These are phyloP conservation scores for Cephus pulcher DNA, from an alignment of 2,888 invertebrate genomes.

Conservation along the genomic window DNA sequence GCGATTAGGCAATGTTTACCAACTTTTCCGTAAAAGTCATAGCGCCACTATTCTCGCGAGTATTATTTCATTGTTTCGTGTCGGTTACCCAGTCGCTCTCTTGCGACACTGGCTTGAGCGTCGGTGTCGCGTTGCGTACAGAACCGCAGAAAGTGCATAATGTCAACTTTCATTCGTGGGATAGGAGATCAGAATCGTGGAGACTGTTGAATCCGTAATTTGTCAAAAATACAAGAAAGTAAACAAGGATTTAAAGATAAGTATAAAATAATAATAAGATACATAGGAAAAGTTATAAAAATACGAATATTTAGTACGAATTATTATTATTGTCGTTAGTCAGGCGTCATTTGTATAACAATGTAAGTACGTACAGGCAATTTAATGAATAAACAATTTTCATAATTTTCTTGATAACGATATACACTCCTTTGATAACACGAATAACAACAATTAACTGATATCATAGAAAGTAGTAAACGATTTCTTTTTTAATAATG, in stretches of 20 bases:
- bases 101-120: not conserved
- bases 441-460: constrained; percentile 19
- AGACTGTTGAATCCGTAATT: not conserved
- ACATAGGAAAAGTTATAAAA: constrained; percentile 12
- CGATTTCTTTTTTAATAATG: not conserved
- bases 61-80: not conserved
- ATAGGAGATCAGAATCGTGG: not conserved
- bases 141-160: not conserved
- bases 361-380: constrained; percentile 25
- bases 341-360: constrained; percentile 46
- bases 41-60: not conserved
- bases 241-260: not conserved
- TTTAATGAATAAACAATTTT: constrained; percentile 4
- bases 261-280: not conserved
- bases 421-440: constrained; percentile 13
- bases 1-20: not conserved
- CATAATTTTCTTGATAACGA: not conserved
- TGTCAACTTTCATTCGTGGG: not conserved
- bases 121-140: not conserved
- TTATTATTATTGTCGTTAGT: constrained; percentile 52
- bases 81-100: not conserved
- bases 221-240: not conserved
- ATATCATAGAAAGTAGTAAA: constrained; percentile 1
- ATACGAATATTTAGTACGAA: constrained; percentile 34
- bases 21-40: not conserved